Evolutionary conservation across 2,888 invertebrate genomes (phyloP).

Genomic region (Drosophila rubida): DNA sequence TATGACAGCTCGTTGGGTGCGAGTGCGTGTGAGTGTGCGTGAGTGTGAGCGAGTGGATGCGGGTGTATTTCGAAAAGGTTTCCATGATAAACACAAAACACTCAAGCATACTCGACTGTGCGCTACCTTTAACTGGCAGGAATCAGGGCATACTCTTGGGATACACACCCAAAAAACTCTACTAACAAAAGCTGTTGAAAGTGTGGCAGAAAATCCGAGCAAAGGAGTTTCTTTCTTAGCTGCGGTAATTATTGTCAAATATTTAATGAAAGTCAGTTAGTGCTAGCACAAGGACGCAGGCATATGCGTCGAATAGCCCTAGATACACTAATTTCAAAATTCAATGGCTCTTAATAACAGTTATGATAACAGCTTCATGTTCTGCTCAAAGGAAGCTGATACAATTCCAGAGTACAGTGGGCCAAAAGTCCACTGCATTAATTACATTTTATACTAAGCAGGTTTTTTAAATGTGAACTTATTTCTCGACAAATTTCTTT

Average conservation of each 20-base stretch:
- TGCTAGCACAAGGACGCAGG: constrained; percentile 2
- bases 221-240: not conserved
- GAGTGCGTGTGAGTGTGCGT: not conserved
- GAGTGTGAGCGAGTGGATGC: constrained; percentile 1
- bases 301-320: constrained; percentile 26
- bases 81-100: constrained; percentile 4
- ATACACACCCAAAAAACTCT: not conserved
- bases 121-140: not conserved
- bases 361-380: constrained; percentile 33
- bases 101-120: constrained; percentile 13
- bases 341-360: constrained; percentile 35
- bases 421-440: too few species aligned
- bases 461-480: too few species aligned
- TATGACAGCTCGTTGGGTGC: constrained; percentile 59
- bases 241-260: not conserved
- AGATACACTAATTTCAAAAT: constrained; percentile 29
- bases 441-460: too few species aligned
- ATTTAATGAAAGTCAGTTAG: constrained; percentile 8
- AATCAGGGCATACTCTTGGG: not conserved
- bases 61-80: constrained; percentile 26
- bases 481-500: too few species aligned
- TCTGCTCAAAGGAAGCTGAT: not conserved
- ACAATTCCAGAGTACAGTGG: constrained; percentile 26
- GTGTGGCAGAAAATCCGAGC: too few species aligned
- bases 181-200: not conserved